Percentiles rank a stretch among this genome's conserved stretches.
Evolutionary conservation across 2,797 vertebrate genomes (phyloP).

Genomic region (Argyrosomus regius): DNA sequence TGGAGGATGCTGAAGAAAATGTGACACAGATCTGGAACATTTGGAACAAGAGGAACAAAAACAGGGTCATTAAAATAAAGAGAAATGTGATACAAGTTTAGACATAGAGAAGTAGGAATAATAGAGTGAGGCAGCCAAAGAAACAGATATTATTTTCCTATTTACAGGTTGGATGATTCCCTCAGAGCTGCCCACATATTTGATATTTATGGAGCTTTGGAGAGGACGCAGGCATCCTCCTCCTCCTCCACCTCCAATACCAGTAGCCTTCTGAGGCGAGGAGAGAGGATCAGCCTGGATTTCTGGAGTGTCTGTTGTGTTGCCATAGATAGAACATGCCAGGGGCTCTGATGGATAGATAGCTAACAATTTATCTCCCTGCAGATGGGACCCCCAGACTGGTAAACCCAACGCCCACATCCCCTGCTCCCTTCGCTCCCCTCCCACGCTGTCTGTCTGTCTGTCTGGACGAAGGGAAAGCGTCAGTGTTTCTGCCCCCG

Average conservation of each 20-base stretch:
- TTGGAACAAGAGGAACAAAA: too few relatives aligned
- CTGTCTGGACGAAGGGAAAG: conserved; percentile 36
- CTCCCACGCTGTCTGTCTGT: conserved; percentile 60
- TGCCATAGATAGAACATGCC: conserved; percentile 71
- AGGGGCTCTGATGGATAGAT: conserved; percentile 63
- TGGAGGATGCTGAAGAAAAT: background rate
- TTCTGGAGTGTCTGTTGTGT: conserved; percentile 56
- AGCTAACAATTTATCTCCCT: conserved; percentile 53
- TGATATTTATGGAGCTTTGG: conserved; percentile 47
- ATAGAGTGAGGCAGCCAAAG: background rate
- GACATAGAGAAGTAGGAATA: background rate
- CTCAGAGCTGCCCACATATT: conserved; percentile 43
- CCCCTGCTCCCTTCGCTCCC: conserved; percentile 23
- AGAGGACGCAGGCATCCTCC: conserved; percentile 26
- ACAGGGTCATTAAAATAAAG: too few relatives aligned
- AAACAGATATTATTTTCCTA: conserved; percentile 17
- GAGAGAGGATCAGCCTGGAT: conserved; percentile 55
- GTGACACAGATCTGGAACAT: background rate
- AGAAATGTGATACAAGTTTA: too few relatives aligned
- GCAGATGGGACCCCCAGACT: conserved; percentile 63
- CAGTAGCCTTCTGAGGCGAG: conserved; percentile 38
- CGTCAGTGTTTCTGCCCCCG: conserved; percentile 32
- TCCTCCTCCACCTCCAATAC: conserved; percentile 11
- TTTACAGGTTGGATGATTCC: conserved; percentile 30
- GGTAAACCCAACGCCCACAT: conserved; percentile 61